Percentiles rank a stretch among this genome's conserved stretches.
phyloP scores from a whole-genome alignment of 2,113 vertebrate genomes.

The Erinaceus europaeus region DNA sequence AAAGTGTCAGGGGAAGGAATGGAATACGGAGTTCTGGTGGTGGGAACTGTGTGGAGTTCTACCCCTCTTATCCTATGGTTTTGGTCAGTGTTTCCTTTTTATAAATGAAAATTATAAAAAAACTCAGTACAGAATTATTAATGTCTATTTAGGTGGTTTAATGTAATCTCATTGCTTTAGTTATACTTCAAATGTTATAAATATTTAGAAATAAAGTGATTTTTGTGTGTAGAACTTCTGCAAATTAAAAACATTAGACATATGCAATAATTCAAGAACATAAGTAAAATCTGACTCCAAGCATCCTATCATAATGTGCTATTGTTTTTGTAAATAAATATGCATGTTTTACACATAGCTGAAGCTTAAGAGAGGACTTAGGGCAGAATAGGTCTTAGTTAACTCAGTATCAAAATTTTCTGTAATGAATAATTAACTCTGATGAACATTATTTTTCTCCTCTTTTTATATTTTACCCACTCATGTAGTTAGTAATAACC shows the following conservation, averaged over 20 bases:
- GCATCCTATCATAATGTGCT: not conserved
- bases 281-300: not conserved
- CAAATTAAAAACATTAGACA: not conserved
- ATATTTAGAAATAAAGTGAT: not conserved
- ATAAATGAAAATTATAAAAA: no score
- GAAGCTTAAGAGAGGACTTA: not conserved
- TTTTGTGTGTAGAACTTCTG: not conserved
- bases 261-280: not conserved
- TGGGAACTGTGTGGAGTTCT: no score
- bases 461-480: slow-evolving; percentile 48
- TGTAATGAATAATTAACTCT: slow-evolving; percentile 44
- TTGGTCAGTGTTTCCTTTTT: no score
- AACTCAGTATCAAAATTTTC: slow-evolving; percentile 47
- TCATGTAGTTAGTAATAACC: slow-evolving; percentile 54
- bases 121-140: no score
- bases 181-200: not conserved
- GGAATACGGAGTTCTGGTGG: no score
- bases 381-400: not conserved
- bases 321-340: not conserved
- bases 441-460: slow-evolving; percentile 18
- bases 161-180: no score
- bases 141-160: no score
- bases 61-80: no score
- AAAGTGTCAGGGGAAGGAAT: no score
- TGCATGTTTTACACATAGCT: not conserved